Base-by-base conservation (phyloP, 2,888 invertebrate species). In the Anagyrus pseudococci region DNA sequence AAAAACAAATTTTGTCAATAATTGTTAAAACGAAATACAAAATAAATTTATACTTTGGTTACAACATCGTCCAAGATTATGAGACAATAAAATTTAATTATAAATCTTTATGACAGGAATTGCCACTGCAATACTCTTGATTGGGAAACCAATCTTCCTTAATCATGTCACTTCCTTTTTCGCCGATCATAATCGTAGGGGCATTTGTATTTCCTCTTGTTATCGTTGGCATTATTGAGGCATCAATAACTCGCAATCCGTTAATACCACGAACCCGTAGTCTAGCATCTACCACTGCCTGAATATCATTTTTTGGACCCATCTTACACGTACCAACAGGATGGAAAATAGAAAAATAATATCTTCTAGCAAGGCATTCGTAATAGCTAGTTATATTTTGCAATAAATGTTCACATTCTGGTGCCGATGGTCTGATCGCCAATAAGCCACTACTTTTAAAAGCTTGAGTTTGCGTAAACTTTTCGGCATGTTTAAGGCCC, bases 361-460 rank as follows among this genome's bases (percentile, higher is more conserved):
- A 25, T 0, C 15, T 20, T 29, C 20, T 46, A n/a, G 53, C 44
- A 33, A 57, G 20, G 25, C 62, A 62, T 29, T 49, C 33, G 26
- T 25, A 62, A 25, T 62, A 57, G 1, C 29, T 22, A 17, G 25
- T 20, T 13, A 20, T 44, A 33, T 50, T n/a, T 8, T 41, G 29
- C 3, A 41, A 48, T 4, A 57, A 44, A 37, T 44, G 26, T 23
- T 62, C n/a, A 47, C 62, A 62, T 26, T 37, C 19, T 19, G 33
- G 93, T 79, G 93, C 82, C 0, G 91, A 89, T 54, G 90, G 89
- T 48, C 85, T 86, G 69, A 91, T n/a, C 2, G 46, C 7, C 7
- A 20, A 52, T 20, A 26, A 52, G 15, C 46, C 46, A 10, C 17
- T 47, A 2, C 17, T 25, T 17, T 82, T 82, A 71, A 87, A 86